Evolutionary conservation across 2,888 invertebrate genomes (phyloP).

Genomic region (Ditula angustiorana): DNA sequence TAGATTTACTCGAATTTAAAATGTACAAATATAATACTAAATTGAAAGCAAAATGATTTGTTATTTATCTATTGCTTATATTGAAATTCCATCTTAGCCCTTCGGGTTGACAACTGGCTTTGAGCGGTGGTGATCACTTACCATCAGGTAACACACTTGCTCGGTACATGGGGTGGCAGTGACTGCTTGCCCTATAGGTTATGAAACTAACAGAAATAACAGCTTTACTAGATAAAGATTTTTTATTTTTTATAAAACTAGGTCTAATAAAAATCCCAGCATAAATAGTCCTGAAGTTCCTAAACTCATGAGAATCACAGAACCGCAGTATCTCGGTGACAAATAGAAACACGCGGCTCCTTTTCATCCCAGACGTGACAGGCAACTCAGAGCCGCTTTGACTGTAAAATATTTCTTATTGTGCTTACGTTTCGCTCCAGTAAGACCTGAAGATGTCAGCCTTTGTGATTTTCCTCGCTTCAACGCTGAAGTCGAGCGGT

Average conservation of each 20-base stretch:
- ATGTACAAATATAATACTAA: neutral
- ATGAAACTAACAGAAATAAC: too few species aligned
- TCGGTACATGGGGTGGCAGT: too few species aligned
- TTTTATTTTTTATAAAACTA: too few species aligned
- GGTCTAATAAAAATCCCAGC: neutral
- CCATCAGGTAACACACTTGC: too few species aligned
- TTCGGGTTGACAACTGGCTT: too few species aligned
- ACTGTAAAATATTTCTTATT: conserved; percentile 63
- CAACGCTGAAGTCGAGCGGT: conserved; percentile 48
- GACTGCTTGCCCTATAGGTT: too few species aligned
- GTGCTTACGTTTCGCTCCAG: conserved; percentile 53
- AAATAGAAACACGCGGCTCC: conserved; percentile 56
- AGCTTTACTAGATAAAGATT: too few species aligned
- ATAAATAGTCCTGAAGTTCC: conserved; percentile 7
- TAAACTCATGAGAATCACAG: conserved; percentile 12
- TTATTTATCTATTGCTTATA: too few species aligned
- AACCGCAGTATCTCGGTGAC: conserved; percentile 46
- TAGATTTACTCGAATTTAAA: neutral
- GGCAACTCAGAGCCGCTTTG: conserved; percentile 54
- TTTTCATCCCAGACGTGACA: conserved; percentile 52
- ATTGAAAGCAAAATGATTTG: too few species aligned
- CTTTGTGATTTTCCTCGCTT: conserved; percentile 54
- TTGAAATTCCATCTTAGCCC: too few species aligned
- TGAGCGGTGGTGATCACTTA: too few species aligned
- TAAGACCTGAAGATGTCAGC: conserved; percentile 52